Evolutionary conservation across 1,140 invertebrate species (phyloP), one percentile per base, ranked within the genome.

Genomic region (Temnothorax curvispinosus): DNA sequence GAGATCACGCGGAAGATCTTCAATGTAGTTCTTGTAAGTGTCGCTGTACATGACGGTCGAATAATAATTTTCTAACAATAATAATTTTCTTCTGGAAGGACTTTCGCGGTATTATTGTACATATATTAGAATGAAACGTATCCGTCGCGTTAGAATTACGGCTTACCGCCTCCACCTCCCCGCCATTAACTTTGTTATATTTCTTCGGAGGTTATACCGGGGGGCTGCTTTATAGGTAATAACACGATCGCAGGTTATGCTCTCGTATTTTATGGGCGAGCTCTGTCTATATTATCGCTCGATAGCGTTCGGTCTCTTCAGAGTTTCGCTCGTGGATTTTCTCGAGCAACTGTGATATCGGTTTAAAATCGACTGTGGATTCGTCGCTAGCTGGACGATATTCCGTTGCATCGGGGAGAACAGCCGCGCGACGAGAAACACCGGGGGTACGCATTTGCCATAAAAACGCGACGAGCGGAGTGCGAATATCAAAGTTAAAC

Each of bases 111-210:
- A 72, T 82, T 80, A 62, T 47, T 50, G 27, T 18, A 44, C 13
- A 67, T 67, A 44, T 21, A 67, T 67, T 67, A 67, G 32, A 75
- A 71, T n/a, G 38, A 75, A 69, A 75, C 41, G n/a, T 47, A 52
- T 71, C 56, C 38, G 50, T 21, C 15, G 65, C 50, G 50, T 81
- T 81, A 69, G 47, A 81, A 69, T 38, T 47, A 13, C 9, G 35
- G 77, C n/a, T 64, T 67, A 80, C 11, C 44, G 5, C 1, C 27
- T 27, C 18, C 60, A 41, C 27, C 15, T 21, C 5, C 35, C 9
- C 54, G 44, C 44, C 27, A 72, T 85, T 87, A 87, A 87, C 77
- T 71, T 87, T 75, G 44, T 75, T 85, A 87, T 72, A 74, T 87
- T 87, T 87, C 60, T 87, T 71, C 21, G n/a, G 38, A 69, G 35